Conservation (phyloP, 2,797 vertebrate genomes). For the Mallotus villosus region DNA sequence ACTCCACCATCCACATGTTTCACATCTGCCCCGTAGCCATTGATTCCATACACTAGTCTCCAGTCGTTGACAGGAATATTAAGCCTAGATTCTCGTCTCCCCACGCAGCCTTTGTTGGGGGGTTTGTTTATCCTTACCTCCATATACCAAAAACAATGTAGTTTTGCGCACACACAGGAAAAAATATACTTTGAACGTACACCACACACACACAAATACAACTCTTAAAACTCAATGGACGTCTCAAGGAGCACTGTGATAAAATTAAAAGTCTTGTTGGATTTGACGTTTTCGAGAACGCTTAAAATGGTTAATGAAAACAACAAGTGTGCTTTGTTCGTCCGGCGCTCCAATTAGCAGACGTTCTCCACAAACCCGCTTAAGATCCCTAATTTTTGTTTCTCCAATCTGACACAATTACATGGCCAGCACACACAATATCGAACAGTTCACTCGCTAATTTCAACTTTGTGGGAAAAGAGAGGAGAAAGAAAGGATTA, state of each 20-base stretch:
- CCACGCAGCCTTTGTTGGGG: no score
- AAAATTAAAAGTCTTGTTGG: constrained; percentile 67
- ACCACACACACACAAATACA: constrained; percentile 15
- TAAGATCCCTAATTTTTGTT: constrained; percentile 65
- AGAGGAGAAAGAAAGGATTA: constrained; percentile 32
- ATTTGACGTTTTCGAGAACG: constrained; percentile 53
- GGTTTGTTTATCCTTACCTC: no score
- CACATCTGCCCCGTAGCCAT: no score
- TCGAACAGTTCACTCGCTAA: constrained; percentile 46
- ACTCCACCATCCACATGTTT: no score
- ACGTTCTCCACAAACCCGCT: constrained; percentile 63
- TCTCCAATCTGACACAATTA: constrained; percentile 59
- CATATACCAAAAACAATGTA: constrained; percentile 14
- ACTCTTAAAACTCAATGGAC: constrained; percentile 20
- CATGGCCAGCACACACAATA: constrained; percentile 44
- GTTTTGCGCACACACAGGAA: constrained; percentile 21
- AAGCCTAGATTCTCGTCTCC: no score
- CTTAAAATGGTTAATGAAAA: constrained; percentile 63
- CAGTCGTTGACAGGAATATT: no score
- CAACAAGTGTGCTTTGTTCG: constrained; percentile 53
- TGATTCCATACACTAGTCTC: no score
- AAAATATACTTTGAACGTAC: no score
- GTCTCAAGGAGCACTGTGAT: constrained; percentile 70
- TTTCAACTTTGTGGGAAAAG: constrained; percentile 1
- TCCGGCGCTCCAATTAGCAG: constrained; percentile 66